phyloP scores from a whole-genome alignment of 2,113 vertebrate genomes.

The Neotoma lepida region DNA sequence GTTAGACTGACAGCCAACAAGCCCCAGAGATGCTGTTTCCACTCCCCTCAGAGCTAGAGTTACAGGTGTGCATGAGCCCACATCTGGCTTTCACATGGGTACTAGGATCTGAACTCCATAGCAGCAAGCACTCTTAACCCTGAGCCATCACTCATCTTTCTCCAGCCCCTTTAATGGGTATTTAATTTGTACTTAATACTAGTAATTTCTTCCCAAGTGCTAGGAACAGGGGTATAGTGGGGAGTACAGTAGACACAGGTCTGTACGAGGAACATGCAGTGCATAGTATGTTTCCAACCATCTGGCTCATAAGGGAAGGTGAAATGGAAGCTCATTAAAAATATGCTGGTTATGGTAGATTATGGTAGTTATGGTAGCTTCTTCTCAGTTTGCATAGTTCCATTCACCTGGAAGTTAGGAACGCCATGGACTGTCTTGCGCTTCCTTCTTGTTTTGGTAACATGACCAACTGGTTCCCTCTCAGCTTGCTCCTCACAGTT shows the following conservation, averaged over 20 bases:
- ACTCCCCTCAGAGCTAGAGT: neutral
- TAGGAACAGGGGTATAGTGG: fast-evolving
- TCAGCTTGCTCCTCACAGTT: constrained; percentile 36
- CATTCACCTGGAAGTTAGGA: constrained; percentile 24
- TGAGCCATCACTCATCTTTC: neutral
- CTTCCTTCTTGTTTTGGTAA: constrained; percentile 85
- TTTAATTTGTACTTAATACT: neutral
- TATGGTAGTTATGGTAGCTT: neutral
- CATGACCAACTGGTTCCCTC: neutral
- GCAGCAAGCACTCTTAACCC: neutral
- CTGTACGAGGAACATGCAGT: neutral
- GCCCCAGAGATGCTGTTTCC: neutral
- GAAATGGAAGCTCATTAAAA: neutral
- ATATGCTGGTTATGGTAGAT: constrained; percentile 6
- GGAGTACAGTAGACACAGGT: neutral
- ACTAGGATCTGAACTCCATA: neutral
- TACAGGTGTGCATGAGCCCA: neutral
- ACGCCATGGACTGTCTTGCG: constrained; percentile 73
- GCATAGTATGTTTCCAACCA: neutral
- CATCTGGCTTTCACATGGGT: neutral
- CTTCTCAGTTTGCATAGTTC: neutral
- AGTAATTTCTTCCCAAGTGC: neutral
- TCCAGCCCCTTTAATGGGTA: neutral
- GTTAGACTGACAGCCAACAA: neutral
- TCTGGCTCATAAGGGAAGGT: neutral